Evolutionary conservation across 2,797 vertebrate species (phyloP).

Genomic region (Mormyrus hasselquistii): DNA sequence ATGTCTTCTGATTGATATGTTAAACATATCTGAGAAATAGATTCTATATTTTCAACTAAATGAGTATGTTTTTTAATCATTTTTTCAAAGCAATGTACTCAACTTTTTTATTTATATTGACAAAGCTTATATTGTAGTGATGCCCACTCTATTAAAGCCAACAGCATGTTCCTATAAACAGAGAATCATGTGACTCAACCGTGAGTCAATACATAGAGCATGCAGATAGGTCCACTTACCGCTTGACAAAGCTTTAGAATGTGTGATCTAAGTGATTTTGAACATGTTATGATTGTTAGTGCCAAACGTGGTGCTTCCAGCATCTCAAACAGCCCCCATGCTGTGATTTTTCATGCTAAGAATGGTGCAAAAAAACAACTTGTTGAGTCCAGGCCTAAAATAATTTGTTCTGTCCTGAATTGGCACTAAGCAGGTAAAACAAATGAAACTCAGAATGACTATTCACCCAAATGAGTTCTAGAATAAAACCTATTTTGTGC

Average conservation of each 20-base stretch:
- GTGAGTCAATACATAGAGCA: not conserved
- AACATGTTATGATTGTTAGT: not conserved
- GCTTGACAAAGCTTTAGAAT: not conserved
- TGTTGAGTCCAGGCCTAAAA: not conserved
- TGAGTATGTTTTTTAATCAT: not conserved
- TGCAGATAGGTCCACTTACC: not conserved
- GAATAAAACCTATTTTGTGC: not conserved
- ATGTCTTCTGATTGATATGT: not conserved
- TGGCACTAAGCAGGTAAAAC: not conserved
- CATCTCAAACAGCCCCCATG: not conserved
- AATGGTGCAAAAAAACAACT: not conserved
- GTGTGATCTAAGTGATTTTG: not conserved
- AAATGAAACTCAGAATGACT: not conserved
- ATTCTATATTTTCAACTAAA: not conserved
- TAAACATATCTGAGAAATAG: not conserved
- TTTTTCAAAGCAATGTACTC: not conserved
- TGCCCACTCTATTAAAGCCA: not conserved
- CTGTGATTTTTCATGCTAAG: not conserved
- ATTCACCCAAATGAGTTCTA: not conserved
- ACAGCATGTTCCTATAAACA: not conserved
- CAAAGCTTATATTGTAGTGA: not conserved
- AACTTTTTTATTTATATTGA: not conserved
- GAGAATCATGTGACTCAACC: not conserved
- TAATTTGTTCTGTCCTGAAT: not conserved
- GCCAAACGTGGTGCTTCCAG: not conserved